Conservation (phyloP, 37 sponge, comb jelly and placozoan species). For the Cliona cf. orientalis region DNA sequence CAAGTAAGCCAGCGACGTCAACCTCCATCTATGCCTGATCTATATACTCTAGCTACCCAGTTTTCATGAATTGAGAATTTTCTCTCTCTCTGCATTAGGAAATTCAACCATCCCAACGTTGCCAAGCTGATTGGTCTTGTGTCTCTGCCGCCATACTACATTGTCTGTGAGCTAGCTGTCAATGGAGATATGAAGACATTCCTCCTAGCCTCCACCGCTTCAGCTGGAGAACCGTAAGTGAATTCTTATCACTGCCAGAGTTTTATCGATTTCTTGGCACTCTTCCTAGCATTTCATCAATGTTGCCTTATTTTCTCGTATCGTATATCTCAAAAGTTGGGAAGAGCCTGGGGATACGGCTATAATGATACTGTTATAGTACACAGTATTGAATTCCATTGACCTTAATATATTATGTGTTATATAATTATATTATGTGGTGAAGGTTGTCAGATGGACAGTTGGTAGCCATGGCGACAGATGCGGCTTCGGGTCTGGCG, state of each 20-base stretch:
- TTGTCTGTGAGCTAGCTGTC: slow-evolving; percentile 72
- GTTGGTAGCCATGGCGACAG: slow-evolving; percentile 62
- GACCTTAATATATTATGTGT: not conserved
- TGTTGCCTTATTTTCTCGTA: not conserved
- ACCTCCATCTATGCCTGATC: not conserved
- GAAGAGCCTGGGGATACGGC: too few relatives aligned
- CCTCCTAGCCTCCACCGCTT: slow-evolving; percentile 37
- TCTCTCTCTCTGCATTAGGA: slow-evolving; percentile 5
- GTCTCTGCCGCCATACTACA: slow-evolving; percentile 68
- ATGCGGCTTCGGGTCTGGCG: slow-evolving; percentile 72
- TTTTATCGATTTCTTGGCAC: not conserved
- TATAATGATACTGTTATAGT: too few relatives aligned
- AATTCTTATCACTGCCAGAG: not conserved
- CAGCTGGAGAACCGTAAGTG: not conserved
- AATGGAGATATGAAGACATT: slow-evolving; percentile 91
- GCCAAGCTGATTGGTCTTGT: slow-evolving; percentile 79
- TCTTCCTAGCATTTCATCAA: not conserved
- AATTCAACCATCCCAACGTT: slow-evolving; percentile 67
- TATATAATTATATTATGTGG: not conserved
- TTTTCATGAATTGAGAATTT: not conserved
- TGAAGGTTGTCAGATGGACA: slow-evolving; percentile 35
- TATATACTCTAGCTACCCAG: not conserved
- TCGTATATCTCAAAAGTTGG: too few relatives aligned
- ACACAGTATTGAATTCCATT: too few relatives aligned
- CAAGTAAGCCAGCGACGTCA: slow-evolving; percentile 5